Evolutionary conservation across 2,888 invertebrate species (phyloP), one percentile per base, ranked within the genome.

Genomic region (Aleiodes leptofemur): DNA sequence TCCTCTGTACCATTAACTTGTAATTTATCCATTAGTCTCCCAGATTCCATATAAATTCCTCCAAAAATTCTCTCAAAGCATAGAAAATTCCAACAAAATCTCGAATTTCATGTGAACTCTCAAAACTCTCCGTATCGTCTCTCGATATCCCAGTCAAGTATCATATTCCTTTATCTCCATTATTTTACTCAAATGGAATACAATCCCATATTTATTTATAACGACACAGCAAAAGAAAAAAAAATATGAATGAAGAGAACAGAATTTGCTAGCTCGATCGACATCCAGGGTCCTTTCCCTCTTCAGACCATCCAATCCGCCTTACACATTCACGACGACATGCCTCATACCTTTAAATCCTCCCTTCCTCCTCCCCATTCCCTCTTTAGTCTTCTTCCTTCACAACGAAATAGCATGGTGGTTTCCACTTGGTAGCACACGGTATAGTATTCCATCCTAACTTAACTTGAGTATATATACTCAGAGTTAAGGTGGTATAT

Each of bases 241-340:
- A 48, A 31, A 68, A 53, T 68, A 7, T 16, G 51, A 68, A 14
- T 68, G 29, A 50, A 64, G n/a, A 48, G 50, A 4, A 23, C 14
- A 48, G 69, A 69, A 56, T 56, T 69, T 53, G 55, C 53, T 69
- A 59, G 72, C 64, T 61, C 72, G 64, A 72, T 72, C 72, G 72
- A 72, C 66, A 72, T 72, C 72, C 72, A 34, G 71, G 72, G 14
- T 14, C 14, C 48, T 13, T 5, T 53, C 38, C 34, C 38, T 14
- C 14, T 56, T 38, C 48, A 43, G 16, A 9, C 23, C 34, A 38
- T n/a, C 14, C 38, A 55, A 66, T 64, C 53, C 31, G 53, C 14
- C 53, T 72, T 55, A 55, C 43, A 66, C 29, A 72, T 66, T 55
- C 23, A 64, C 61, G 72, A 53, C 51, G 53, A 11, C 38, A 34